Conservation (phyloP, 2,888 invertebrate species). For the Anodontia alba region DNA sequence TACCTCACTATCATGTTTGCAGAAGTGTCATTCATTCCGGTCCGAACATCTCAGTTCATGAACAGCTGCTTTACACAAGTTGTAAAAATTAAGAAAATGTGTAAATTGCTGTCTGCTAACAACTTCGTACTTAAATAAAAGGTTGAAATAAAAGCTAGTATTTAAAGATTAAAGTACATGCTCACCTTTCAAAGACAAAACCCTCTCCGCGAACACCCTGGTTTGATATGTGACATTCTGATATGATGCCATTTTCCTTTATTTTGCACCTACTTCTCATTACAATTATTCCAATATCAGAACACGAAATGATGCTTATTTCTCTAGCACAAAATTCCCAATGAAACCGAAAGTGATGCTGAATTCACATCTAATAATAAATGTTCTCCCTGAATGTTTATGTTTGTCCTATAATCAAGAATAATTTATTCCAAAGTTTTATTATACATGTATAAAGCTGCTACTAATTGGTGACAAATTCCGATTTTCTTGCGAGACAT, state of each 20-base stretch:
- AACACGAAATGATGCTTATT: background rate
- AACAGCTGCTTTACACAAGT: no score
- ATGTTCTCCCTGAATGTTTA: background rate
- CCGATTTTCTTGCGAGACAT: conserved; percentile 3
- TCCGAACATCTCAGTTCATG: no score
- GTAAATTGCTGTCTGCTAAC: no score
- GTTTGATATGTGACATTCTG: conserved; percentile 70
- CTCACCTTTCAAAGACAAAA: conserved; percentile 71
- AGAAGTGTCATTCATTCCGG: no score
- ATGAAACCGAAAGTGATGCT: conserved; percentile 18
- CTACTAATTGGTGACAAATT: conserved; percentile 4
- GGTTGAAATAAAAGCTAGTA: no score
- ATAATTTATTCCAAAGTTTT: background rate
- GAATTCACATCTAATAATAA: conserved; percentile 8
- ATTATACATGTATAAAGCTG: background rate
- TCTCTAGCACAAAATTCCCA: background rate
- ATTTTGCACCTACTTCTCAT: background rate
- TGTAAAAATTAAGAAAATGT: no score
- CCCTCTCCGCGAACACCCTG: conserved; percentile 68
- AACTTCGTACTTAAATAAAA: no score
- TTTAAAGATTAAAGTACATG: no score
- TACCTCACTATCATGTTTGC: no score
- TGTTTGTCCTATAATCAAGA: background rate
- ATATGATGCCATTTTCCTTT: conserved; percentile 63
- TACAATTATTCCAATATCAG: background rate